Evolutionary conservation across 2,113 vertebrate species (phyloP), one percentile per base, ranked within the genome.

Genomic region (Bubo bubo): DNA sequence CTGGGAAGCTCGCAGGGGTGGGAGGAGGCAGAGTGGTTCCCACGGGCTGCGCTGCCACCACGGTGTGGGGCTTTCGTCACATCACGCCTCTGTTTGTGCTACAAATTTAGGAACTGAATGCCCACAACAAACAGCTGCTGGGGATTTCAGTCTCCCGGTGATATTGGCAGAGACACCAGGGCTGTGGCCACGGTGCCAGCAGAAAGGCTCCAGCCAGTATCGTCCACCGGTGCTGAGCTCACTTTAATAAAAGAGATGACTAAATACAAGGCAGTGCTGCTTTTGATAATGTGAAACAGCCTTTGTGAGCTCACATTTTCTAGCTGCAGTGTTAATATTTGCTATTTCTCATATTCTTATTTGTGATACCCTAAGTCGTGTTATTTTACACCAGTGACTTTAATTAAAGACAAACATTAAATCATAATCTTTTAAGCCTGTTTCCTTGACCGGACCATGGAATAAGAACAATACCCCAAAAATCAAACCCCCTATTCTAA

Each of bases 341-440:
- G 70, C 70, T 41, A 1, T 94, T 94, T 73, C 71, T 90, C 58
- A 9, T 63, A 5, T 14, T 63, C 52, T 71, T 30, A 21, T 71
- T 45, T 79, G 72, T 21, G 59, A 60, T 56, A 59, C 14, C 30
- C 59, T 39, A 37, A 92, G 63, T 21, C 3, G 0, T n/a, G 55
- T 52, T 37, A 22, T 59, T 93, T 93, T 86, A 60, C 84, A 95
- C 17, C 60, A 15, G 14, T 53, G 56, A 52, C 56, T 86, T 80
- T 93, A 90, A 96, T 96, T 96, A 47, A 92, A 97, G 96, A 49
- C 74, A 93, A 95, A 74, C 43, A 71, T 52, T 68, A 8, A 10
- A 37, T 14, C 15, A 59, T 88, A 92, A 97, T 95, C 87, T 88
- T 56, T 75, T 87, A 94, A 95, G 79, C 79, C 35, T 45, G 71